These are phyloP conservation scores for Sminthurides aquaticus DNA, from an alignment of 2,888 invertebrate genomes.

Conservation along the genomic window DNA sequence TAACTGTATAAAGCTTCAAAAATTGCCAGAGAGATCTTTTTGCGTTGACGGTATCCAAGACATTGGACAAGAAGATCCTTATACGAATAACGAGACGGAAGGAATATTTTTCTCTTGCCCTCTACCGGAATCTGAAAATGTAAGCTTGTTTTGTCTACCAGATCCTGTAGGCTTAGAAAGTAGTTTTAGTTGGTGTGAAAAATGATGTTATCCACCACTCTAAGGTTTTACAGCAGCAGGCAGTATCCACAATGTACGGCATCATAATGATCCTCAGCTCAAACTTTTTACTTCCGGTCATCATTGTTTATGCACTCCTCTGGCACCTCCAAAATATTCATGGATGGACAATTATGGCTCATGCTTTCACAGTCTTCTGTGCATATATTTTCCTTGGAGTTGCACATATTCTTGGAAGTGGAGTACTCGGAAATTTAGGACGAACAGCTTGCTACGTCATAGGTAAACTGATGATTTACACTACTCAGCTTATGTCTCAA, in stretches of 20 bases:
- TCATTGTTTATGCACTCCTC: conserved; percentile 14
- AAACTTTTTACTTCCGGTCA: conserved; percentile 5
- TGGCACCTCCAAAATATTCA: conserved; percentile 16
- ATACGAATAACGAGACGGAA: conserved; percentile 9
- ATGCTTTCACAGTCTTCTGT: conserved; percentile 14
- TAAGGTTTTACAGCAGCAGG: no score
- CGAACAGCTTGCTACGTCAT: conserved; percentile 11
- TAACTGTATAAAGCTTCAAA: conserved; percentile 10
- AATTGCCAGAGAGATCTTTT: neutral
- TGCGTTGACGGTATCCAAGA: conserved; percentile 16
- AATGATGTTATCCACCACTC: no score
- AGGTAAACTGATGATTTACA: conserved; percentile 7
- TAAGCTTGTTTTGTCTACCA: neutral
- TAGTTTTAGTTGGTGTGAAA: no score
- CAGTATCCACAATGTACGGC: conserved; percentile 4
- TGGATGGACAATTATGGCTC: conserved; percentile 20
- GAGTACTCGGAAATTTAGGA: neutral
- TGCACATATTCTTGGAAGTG: conserved; percentile 8
- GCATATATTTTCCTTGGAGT: conserved; percentile 19
- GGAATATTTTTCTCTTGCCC: conserved; percentile 11
- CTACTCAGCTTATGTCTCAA: no score
- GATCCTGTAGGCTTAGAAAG: neutral
- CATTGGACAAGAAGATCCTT: conserved; percentile 1
- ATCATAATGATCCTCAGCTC: conserved; percentile 15
- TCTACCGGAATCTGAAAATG: neutral